Conservation (phyloP, 1,140 invertebrate genomes). For the Bathynomus jamesi region DNA sequence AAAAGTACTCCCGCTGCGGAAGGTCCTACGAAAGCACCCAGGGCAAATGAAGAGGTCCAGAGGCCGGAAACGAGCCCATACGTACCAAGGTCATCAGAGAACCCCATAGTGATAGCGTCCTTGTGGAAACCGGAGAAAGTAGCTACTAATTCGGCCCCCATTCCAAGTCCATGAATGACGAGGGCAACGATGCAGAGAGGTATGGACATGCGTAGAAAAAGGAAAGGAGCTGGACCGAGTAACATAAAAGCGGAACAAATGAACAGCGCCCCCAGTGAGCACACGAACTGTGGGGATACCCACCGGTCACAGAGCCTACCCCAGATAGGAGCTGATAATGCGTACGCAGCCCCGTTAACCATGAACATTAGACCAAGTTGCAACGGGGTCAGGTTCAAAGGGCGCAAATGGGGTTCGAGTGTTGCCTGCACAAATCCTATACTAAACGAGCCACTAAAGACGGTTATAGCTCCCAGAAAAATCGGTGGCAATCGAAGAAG, state of each 20-base stretch:
- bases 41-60: conserved; percentile 75
- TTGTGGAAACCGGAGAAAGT: conserved; percentile 70
- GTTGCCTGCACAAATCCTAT: conserved; percentile 74
- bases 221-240: conserved; percentile 53
- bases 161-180: conserved; percentile 67
- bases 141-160: conserved; percentile 69
- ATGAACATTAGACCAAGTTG: conserved; percentile 76
- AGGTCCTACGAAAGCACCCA: conserved; percentile 73
- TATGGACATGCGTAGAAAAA: conserved; percentile 13
- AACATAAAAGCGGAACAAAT: conserved; percentile 60
- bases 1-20: conserved; percentile 65
- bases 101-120: conserved; percentile 59
- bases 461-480: conserved; percentile 55
- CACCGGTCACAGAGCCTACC: conserved; percentile 67
- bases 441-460: conserved; percentile 65
- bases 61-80: conserved; percentile 74
- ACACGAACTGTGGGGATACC: conserved; percentile 57
- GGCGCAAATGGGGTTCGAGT: conserved; percentile 67
- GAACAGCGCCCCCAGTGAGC: conserved; percentile 57
- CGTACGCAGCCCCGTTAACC: conserved; percentile 76
- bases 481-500: conserved; percentile 42
- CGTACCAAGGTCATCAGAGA: conserved; percentile 70
- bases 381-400: conserved; percentile 63
- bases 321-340: conserved; percentile 67
- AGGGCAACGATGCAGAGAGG: conserved; percentile 54